Base-by-base conservation (phyloP, 2,888 invertebrate genomes). In the Oscheius sp. region DNA sequence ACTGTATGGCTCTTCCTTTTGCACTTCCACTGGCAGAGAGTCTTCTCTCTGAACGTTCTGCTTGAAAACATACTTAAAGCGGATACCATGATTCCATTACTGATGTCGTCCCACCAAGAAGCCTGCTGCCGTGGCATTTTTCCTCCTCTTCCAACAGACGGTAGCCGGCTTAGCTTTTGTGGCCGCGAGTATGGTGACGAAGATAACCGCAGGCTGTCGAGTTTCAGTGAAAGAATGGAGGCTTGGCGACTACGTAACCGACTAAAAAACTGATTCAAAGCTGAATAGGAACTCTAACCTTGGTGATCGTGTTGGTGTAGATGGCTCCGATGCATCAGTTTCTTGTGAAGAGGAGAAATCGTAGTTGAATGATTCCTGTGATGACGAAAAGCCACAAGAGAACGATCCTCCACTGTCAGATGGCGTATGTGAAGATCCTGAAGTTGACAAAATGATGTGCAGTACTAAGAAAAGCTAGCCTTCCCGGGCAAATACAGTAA, bases 41-140 rank as follows among this genome's bases (percentile, higher is more conserved):
- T 63, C 63, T 48, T 63, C 63, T 48, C 47, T 63, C 63, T 63
- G 50, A 47, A 63, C 11, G 2, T 7, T 53, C 2, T 21, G 48
- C 11, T 37, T 62, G 11, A 60, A 35, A 37, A 35, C n/a, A 7
- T 9, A 60, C 7, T 21, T 21, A 60, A n/a, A 60, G 13, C 13
- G 13, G 10, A 1, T 60, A 60, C 60, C 47, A 63, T 63, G 32
- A 63, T 63, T 32, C 63, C 63, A n/a, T 63, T 7, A 11, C 48
- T 63, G 21, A 63, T 63, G 29, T 63, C 63, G 48, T 50, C 32
- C 63, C 63, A 63, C 63, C 63, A 63, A 3, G 60, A 60, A 10
- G 63, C n/a, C 48, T 63, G 63, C 2, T 63, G n/a, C 7, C 47
- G 4, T 2, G 47, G 29, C 50, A 63, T 47, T 21, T 47, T 63